Percentiles rank a stretch among this genome's conserved stretches.
Conservation (phyloP, 2,888 invertebrate species). For the Scaptomyza flava region DNA sequence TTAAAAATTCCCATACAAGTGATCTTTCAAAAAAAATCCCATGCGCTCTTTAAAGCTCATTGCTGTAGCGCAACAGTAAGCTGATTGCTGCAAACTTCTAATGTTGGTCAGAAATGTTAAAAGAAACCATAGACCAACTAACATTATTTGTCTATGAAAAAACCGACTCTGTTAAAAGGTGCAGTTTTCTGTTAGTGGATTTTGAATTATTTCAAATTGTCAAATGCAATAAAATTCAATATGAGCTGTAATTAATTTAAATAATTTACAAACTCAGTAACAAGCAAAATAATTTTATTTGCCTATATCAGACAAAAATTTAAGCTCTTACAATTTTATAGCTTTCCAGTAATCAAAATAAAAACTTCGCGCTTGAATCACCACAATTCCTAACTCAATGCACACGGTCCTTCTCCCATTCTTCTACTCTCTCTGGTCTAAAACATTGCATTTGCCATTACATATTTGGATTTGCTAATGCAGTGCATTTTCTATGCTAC, state of each 20-base stretch:
- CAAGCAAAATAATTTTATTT: neutral
- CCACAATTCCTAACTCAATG: neutral
- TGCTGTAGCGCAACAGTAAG: conserved; percentile 4
- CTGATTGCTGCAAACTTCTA: conserved; percentile 11
- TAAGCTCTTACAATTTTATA: conserved; percentile 9
- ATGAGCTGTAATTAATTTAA: neutral
- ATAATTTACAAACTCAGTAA: neutral
- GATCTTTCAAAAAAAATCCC: conserved; percentile 6
- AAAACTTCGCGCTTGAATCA: neutral
- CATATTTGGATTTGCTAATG: conserved; percentile 42
- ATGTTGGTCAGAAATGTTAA: neutral
- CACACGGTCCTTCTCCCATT: conserved; percentile 12
- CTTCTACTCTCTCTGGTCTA: conserved; percentile 1
- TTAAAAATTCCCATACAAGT: neutral
- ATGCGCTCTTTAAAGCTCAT: conserved; percentile 20
- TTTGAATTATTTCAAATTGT: neutral
- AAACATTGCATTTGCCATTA: conserved; percentile 35
- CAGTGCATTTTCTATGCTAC: conserved; percentile 54
- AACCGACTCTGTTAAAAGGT: neutral
- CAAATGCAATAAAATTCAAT: neutral
- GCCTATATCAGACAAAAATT: neutral
- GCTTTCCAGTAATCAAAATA: conserved; percentile 11
- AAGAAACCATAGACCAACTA: too few relatives aligned
- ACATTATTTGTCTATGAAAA: neutral
- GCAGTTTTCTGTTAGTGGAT: conserved; percentile 6